Evolutionary conservation across 1,140 invertebrate genomes (phyloP), one percentile per base, ranked within the genome.

Genomic region (Penaeus japonicus): DNA sequence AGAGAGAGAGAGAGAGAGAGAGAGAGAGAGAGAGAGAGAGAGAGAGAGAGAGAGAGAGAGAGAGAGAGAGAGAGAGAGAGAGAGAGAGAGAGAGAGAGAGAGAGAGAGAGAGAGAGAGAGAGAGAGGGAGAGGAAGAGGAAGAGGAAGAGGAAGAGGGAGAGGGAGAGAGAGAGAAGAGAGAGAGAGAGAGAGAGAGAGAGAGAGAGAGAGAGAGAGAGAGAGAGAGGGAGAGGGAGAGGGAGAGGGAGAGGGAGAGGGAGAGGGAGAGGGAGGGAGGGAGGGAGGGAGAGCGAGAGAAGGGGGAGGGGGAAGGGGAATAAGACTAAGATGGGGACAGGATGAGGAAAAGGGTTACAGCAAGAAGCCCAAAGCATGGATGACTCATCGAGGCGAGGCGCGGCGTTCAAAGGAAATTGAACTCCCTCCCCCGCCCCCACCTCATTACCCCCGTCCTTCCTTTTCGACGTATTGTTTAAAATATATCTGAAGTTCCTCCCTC

Each of bases 21-120:
- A 79, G 32, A 79, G 77, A 79, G 77, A 79, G 15, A 79, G 35
- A 35, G 77, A 79, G 77, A 79, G 77, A 79, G 32, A 79, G 77
- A 79, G 77, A 79, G 77, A 79, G 77, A 79, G 73, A 18, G 73
- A 18, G 73, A 18, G 73, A 18, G 73, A 18, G 73, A 18, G 73
- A 18, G 73, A 75, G 15, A 75, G 15, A 75, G 73, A 75, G 73
- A 27, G 73, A 75, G 15, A 75, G 77, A 79, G 32, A 79, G 77
- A 79, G 77, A 79, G 77, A 79, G 77, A 79, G 77, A 79, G 77
- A 35, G 27, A 24, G 27, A 35, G 30, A 4, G 10, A 35, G 77
- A 35, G 39, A 10, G 30, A 35, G 17, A 7, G 17, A 35, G 15
- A 17, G 4, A 2, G 4, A 2, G 78, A 20, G 77, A 59, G 57